Base-by-base conservation (phyloP, 2,888 invertebrate species). In the Hyppa rectilinea region DNA sequence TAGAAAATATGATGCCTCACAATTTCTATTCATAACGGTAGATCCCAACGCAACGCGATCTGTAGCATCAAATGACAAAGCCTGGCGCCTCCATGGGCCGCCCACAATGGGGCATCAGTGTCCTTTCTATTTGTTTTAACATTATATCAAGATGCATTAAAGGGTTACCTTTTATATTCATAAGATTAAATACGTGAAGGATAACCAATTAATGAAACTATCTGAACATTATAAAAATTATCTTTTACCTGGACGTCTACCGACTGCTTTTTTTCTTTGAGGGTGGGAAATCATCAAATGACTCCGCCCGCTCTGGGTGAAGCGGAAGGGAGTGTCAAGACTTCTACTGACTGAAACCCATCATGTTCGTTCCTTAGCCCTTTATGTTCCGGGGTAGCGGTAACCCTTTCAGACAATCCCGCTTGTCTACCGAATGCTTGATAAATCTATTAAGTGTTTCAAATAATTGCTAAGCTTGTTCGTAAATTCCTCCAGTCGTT, bases 11-110 rank as follows among this genome's bases (percentile, higher is more conserved):
- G 60, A 77, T 77, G 60, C 70, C 70, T 62, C 45, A 78, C 74
- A 75, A 75, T 77, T 75, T 82, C 77, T 82, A 88, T 92, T 90
- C 88, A 88, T 87, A 91, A 89, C 87, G 87, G 87, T 87, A 81
- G 76, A 85, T 71, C 65, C 62, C 77, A 77, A 78, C 71, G 89
- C 87, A 88, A 91, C 87, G 82, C 82, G 89, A 91, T 90, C 88
- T 86, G 85, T 85, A 87, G 91, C 88, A 88, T 93, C 92, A 85
- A 86, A 88, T 94, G 90, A 93, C 93, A 92, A 90, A 88, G 90
- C 87, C 78, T 88, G 90, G 90, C 91, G 89, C 87, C 89, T 88
- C 83, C 75, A 75, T 67, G 87, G 80, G 64, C 66, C 79, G 73
- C 85, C 82, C 80, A 88, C 86, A 89, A 81, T 85, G 83, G 81